A percentile compares a stretch with the other conserved stretches of the same genome.
Conservation (phyloP, 2,113 vertebrate genomes). For the Charina bottae region DNA sequence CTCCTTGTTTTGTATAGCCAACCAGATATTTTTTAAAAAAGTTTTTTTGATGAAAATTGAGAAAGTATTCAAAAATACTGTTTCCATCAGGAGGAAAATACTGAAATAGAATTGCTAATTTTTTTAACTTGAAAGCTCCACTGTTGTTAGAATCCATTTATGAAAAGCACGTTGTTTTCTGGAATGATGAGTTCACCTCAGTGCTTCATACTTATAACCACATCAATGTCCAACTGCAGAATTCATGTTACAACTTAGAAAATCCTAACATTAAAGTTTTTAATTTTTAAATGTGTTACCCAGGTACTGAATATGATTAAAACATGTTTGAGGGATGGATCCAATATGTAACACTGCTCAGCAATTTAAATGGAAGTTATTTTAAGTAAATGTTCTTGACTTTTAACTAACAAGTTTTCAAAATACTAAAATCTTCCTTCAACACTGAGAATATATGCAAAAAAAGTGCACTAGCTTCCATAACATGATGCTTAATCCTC, state of each 20-base stretch:
- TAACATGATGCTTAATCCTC: slow-evolving; percentile 40
- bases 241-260: slow-evolving; percentile 44
- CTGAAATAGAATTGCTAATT: background rate
- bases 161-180: slow-evolving; percentile 18
- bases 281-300: slow-evolving; percentile 47
- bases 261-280: slow-evolving; percentile 33
- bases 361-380: slow-evolving; percentile 47
- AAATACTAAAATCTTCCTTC: slow-evolving; percentile 60
- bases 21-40: slow-evolving; percentile 2
- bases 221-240: slow-evolving; percentile 35
- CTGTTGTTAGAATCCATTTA: slow-evolving; percentile 19
- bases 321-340: slow-evolving; percentile 33
- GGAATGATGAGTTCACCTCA: slow-evolving; percentile 24
- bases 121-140: slow-evolving; percentile 21
- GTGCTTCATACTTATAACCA: slow-evolving; percentile 32
- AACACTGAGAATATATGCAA: slow-evolving; percentile 59
- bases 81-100: slow-evolving; percentile 23
- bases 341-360: slow-evolving; percentile 54
- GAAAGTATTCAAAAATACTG: slow-evolving; percentile 42
- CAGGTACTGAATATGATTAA: slow-evolving; percentile 37
- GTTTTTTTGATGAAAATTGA: background rate
- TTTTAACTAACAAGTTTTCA: slow-evolving; percentile 37
- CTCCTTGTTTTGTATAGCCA: slow-evolving; percentile 13
- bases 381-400: slow-evolving; percentile 27
- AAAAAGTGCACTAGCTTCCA: slow-evolving; percentile 62